These are phyloP conservation scores for Drosophila meridionalis DNA, from an alignment of 2,888 invertebrate species.

Conservation along the genomic window DNA sequence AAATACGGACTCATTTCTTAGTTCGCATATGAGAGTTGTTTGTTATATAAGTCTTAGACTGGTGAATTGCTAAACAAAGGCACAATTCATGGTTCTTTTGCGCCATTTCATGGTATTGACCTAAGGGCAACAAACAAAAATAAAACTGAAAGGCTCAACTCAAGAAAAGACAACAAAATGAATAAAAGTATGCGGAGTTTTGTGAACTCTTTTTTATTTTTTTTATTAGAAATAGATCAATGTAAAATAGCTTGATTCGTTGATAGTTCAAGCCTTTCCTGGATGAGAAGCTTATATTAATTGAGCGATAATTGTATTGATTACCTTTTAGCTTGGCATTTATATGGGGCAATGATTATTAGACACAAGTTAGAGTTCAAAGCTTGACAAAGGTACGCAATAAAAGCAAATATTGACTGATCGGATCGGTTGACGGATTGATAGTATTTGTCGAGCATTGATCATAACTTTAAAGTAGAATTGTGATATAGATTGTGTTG, in stretches of 20 bases:
- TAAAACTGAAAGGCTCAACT: conserved; percentile 6
- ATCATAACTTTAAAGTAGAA: conserved; percentile 20
- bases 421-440: background rate
- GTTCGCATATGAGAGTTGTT: conserved; percentile 2
- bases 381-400: conserved; percentile 46
- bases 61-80: conserved; percentile 51
- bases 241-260: background rate
- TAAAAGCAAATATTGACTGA: conserved; percentile 14
- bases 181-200: conserved; percentile 16
- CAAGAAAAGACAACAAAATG: conserved; percentile 14
- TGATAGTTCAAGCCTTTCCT: conserved; percentile 3
- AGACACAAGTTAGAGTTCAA: conserved; percentile 33
- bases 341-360: conserved; percentile 14
- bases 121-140: conserved; percentile 4
- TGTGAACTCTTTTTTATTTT: conserved; percentile 8
- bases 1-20: conserved; percentile 14
- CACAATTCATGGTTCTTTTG: conserved; percentile 71
- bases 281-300: conserved; percentile 37
- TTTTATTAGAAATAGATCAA: conserved; percentile 1
- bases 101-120: conserved; percentile 50
- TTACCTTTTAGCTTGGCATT: conserved; percentile 47
- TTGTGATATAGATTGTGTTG: conserved; percentile 25
- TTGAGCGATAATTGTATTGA: conserved; percentile 34
- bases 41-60: conserved; percentile 7
- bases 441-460: conserved; percentile 41